These are phyloP conservation scores for Linnaemya vulpina DNA, from an alignment of 2,888 invertebrate genomes.

Conservation along the genomic window DNA sequence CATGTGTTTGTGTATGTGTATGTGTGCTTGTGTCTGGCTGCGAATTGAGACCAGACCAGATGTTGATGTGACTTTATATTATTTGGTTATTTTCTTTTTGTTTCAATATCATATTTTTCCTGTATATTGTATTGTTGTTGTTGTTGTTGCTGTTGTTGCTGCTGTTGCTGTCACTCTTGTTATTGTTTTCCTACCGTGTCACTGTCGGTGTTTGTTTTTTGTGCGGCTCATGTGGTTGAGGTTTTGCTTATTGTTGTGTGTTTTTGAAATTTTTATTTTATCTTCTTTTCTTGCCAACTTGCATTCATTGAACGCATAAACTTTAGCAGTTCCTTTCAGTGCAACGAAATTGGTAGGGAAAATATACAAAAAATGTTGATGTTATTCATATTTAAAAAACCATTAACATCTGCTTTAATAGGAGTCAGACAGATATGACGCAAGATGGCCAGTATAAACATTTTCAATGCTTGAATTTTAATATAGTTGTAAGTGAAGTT, in stretches of 20 bases:
- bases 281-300: constrained; percentile 24
- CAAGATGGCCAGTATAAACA: constrained; percentile 5
- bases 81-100: constrained; percentile 60
- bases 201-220: constrained; percentile 57
- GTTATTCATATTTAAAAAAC: constrained; percentile 49
- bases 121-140: constrained; percentile 27
- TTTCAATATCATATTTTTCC: constrained; percentile 56
- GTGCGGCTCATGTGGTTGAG: constrained; percentile 66
- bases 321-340: constrained; percentile 27
- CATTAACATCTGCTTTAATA: constrained; percentile 56
- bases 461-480: background rate
- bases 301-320: constrained; percentile 50
- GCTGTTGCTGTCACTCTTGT: constrained; percentile 33
- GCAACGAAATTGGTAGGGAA: constrained; percentile 5
- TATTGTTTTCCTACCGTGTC: constrained; percentile 49
- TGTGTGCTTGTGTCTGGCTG: background rate
- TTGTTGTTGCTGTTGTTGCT: constrained; percentile 29
- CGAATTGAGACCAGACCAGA: constrained; percentile 49
- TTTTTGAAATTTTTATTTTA: background rate
- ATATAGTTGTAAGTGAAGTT: no score
- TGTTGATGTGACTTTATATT: constrained; percentile 67
- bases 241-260: constrained; percentile 45
- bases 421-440: constrained; percentile 35
- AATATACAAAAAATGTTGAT: constrained; percentile 5
- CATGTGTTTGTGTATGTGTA: background rate